Evolutionary conservation across 2,797 vertebrate species (phyloP), one percentile per base, ranked within the genome.

Genomic region (Muscicapa comitata): DNA sequence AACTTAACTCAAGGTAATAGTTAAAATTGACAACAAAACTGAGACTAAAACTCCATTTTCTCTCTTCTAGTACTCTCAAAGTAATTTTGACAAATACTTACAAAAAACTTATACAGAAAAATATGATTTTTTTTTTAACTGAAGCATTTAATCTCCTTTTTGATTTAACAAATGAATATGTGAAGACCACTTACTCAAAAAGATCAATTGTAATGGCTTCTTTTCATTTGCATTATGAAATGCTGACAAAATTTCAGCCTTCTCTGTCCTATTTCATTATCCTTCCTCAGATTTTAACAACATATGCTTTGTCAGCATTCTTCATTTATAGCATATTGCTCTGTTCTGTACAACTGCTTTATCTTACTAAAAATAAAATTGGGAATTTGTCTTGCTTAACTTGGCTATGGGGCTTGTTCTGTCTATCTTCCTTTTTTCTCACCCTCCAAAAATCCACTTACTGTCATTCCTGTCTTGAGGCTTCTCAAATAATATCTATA

Each of bases 171-270:
- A 47, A 88, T 50, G 6, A 86, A 61, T 70, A 54, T 40, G 38
- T 6, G 15, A 38, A 72, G 55, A 86, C 21, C 28, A 47, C 28
- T 82, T 91, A 19, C 72, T 80, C 57, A 47, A 77, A 33, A 95
- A 83, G 85, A 88, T 76, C 79, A 83, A 51, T 65, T 59, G 17
- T 33, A 94, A 90, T 77, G 79, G 26, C 24, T 91, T 77, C 26
- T 94, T 88, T 94, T 76, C 75, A 92, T 93, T 79, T 94, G 48
- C 37, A n/a, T 85, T 89, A 93, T 59, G 93, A 88, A 95, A 94
- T 43, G 51, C 74, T 89, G 93, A 96, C 71, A 88, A 74, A 91
- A 93, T 51, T 72, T 89, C 81, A 76, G 71, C 38, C 19, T 87
- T 45, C 67, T 81, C 80, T 82, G 70, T 86, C 80, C 73, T 73